Evolutionary conservation across 2,888 invertebrate genomes (phyloP).

Genomic region (Bursaphelenchus okinawaensis): DNA sequence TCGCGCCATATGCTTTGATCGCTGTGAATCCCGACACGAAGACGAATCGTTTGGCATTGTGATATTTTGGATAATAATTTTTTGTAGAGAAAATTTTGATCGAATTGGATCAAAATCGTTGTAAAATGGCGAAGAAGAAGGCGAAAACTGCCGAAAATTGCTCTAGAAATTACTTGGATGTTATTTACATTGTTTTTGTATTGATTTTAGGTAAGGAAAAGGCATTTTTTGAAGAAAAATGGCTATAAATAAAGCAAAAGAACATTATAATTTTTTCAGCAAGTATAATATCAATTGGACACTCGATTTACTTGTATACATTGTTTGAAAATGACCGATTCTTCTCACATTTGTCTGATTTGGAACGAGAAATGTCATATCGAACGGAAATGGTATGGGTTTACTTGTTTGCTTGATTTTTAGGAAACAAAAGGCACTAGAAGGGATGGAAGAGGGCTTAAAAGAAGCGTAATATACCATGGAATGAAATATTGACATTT

Average conservation of each 20-base stretch:
- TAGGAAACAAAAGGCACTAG: conserved; percentile 12
- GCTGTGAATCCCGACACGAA: not conserved
- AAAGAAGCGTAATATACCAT: no score
- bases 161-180: not conserved
- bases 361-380: conserved; percentile 79
- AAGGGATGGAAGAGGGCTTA: no score
- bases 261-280: not conserved
- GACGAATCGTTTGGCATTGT: not conserved
- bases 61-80: not conserved
- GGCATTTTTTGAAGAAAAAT: not conserved
- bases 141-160: not conserved
- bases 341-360: conserved; percentile 75
- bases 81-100: not conserved
- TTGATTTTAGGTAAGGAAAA: not conserved
- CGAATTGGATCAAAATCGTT: no score
- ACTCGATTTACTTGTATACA: conserved; percentile 39
- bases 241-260: not conserved
- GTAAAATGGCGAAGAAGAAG: not conserved
- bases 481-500: no score
- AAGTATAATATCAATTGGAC: conserved; percentile 30
- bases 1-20: not conserved
- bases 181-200: not conserved
- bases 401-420: not conserved
- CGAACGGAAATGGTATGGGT: conserved; percentile 73
- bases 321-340: conserved; percentile 78